Conservation (phyloP, 2,888 invertebrate genomes). For the Tetragonula carbonaria region DNA sequence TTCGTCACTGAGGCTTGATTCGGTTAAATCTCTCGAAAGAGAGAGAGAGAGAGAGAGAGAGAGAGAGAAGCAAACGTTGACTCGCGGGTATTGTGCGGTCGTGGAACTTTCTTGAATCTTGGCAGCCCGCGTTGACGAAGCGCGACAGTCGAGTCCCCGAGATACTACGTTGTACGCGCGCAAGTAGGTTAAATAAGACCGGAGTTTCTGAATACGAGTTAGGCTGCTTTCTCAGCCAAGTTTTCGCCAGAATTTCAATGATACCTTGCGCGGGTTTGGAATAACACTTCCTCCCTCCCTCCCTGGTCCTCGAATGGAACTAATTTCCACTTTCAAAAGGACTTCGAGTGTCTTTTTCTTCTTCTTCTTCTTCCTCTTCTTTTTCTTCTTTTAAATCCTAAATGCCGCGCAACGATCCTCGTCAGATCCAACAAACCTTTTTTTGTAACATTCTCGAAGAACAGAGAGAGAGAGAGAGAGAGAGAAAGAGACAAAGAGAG, state of each 20-base stretch:
- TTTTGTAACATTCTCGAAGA: neutral
- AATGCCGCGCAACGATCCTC: neutral
- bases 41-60: too few species aligned
- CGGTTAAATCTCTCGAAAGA: neutral
- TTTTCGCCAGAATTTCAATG: conserved; percentile 2
- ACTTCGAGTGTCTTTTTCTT: neutral
- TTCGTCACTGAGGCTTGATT: neutral
- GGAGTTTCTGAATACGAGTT: conserved; percentile 5
- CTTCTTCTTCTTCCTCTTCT: too few species aligned
- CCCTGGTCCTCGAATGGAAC: neutral
- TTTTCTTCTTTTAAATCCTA: neutral
- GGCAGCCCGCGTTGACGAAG: neutral
- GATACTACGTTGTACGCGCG: neutral
- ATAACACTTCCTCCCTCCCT: neutral
- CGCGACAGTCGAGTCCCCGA: neutral
- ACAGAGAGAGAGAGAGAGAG: neutral
- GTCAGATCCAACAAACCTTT: neutral
- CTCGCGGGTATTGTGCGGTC: neutral
- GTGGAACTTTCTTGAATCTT: neutral
- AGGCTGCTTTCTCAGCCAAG: neutral
- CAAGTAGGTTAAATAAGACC: conserved; percentile 24
- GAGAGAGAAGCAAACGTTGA: neutral
- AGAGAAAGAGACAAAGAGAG: neutral
- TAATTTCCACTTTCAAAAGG: neutral
- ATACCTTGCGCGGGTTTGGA: neutral